Evolutionary conservation across 2,113 vertebrate genomes (phyloP).

Genomic region (Epinephelus cyanopodus): DNA sequence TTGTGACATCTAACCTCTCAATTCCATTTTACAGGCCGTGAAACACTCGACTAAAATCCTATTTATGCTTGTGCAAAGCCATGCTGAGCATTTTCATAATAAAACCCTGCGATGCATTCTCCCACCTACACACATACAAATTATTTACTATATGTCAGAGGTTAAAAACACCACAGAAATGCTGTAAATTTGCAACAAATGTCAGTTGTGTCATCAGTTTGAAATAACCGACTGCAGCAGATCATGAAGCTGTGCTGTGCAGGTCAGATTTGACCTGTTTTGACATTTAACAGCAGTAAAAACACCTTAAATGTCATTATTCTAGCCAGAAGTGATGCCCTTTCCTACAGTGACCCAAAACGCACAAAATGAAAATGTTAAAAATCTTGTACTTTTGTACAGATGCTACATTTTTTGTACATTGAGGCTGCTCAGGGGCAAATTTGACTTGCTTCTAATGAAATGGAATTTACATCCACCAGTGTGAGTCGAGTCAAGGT

Average conservation of each 20-base stretch:
- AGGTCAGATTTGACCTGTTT: no score
- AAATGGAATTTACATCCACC: no score
- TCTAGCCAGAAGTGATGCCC: no score
- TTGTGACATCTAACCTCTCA: not conserved
- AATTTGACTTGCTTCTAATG: no score
- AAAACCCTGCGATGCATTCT: slow-evolving; percentile 7
- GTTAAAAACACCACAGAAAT: not conserved
- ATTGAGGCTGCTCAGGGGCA: no score
- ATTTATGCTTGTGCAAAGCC: not conserved
- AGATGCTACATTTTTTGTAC: no score
- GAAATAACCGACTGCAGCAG: slow-evolving; percentile 9
- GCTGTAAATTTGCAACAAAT: slow-evolving; percentile 3
- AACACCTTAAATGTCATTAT: no score
- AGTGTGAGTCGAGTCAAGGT: no score
- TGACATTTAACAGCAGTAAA: no score
- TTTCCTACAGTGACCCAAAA: no score
- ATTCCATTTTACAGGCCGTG: not conserved
- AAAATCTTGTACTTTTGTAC: no score
- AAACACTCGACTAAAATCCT: not conserved
- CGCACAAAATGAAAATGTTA: no score
- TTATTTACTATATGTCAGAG: not conserved
- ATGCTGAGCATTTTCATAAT: not conserved
- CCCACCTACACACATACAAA: not conserved
- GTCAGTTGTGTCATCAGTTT: not conserved
- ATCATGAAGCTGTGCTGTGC: not conserved